These are phyloP conservation scores for Saccopteryx leptura DNA, from an alignment of 2,113 vertebrate genomes.

Conservation along the genomic window DNA sequence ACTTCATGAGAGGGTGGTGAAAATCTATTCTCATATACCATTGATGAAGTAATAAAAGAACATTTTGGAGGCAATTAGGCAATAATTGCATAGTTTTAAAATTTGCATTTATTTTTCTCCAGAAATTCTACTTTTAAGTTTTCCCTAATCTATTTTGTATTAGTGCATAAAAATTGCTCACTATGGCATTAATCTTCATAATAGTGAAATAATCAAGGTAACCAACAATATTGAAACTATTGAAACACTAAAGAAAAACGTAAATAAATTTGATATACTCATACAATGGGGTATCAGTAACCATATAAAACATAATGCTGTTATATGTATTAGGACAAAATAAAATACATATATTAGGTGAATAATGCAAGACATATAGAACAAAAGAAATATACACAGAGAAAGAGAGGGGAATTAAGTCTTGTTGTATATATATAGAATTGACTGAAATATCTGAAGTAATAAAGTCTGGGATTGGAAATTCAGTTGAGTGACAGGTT, in stretches of 20 bases:
- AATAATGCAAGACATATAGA: background rate
- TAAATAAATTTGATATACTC: background rate
- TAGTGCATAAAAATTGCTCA: background rate
- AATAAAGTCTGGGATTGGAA: background rate
- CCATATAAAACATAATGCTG: background rate
- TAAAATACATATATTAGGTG: background rate
- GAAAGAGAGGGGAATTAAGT: background rate
- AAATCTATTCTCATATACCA: background rate
- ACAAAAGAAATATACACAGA: background rate
- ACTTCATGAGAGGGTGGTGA: background rate
- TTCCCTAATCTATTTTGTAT: background rate
- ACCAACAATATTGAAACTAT: background rate
- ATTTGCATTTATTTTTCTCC: background rate
- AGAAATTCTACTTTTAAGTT: background rate
- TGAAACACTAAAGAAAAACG: background rate
- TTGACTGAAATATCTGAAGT: background rate
- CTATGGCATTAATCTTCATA: background rate
- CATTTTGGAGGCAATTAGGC: background rate
- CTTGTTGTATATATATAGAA: background rate
- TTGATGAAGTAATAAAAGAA: background rate
- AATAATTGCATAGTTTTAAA: background rate
- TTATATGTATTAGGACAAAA: background rate
- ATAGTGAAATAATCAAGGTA: background rate
- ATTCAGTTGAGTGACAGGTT: background rate
- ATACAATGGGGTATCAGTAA: background rate